phyloP scores from a whole-genome alignment of 2,113 vertebrate species.

The Sakesphorus luctuosus region DNA sequence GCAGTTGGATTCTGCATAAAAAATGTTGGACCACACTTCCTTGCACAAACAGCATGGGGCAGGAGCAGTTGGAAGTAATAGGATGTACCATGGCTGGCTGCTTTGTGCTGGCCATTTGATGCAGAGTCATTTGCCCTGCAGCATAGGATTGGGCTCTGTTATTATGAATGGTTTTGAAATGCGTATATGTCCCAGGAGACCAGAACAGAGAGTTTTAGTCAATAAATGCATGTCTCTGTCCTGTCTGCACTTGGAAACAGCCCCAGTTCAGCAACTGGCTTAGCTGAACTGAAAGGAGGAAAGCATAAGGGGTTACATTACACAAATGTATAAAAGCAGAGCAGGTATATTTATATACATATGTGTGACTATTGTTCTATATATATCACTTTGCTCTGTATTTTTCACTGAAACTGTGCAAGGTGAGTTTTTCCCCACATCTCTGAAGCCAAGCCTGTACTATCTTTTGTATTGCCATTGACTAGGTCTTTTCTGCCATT shows the following conservation, averaged over 20 bases:
- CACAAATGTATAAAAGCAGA: neutral
- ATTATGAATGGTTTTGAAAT: constrained; percentile 48
- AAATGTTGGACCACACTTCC: neutral
- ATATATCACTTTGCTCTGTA: neutral
- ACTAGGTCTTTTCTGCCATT: neutral
- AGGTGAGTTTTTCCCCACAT: neutral
- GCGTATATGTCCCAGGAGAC: constrained; percentile 10
- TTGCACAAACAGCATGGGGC: neutral
- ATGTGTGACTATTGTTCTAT: neutral
- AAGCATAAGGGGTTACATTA: neutral
- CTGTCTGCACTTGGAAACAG: constrained; percentile 6
- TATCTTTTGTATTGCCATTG: neutral
- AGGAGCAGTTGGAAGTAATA: constrained; percentile 1
- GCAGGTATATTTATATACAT: neutral
- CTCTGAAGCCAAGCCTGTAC: neutral
- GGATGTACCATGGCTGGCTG: neutral
- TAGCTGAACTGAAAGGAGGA: neutral
- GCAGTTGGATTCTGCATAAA: neutral
- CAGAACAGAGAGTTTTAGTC: constrained; percentile 9
- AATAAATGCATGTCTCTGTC: constrained; percentile 19
- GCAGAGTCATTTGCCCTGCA: constrained; percentile 45
- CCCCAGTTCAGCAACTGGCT: neutral
- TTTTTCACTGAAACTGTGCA: neutral
- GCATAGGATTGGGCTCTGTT: neutral
- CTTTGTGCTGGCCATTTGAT: constrained; percentile 34